Evolutionary conservation across 1,140 invertebrate genomes (phyloP), one percentile per base, ranked within the genome.

Genomic region (Protaetia brevitarsis): DNA sequence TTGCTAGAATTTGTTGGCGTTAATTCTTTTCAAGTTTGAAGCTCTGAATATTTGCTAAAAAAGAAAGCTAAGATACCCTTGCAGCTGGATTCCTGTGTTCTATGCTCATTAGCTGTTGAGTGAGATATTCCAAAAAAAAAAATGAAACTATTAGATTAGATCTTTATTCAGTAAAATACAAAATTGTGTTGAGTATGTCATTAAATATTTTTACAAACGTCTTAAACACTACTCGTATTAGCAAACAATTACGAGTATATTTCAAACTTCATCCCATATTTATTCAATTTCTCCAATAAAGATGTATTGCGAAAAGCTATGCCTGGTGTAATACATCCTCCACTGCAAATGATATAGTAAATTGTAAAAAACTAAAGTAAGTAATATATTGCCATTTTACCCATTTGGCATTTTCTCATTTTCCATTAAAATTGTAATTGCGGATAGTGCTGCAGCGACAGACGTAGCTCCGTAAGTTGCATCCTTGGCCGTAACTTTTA

Each of bases 391-490:
- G n/a, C 57, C 63, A 58, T 29, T 11, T 80, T 79, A 93, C 89
- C 78, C 81, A 31, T 80, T 75, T 0, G 92, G 92, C 80, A 96
- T 85, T 73, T 90, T 90, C 57, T 89, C 81, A 59, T 76, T 79
- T 77, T 97, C 92, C 31, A 86, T 86, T 0, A 97, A 79, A 65
- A 97, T 82, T 10, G 85, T 90, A 51, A 94, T 69, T 0, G 87
- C 95, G 58, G 87, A 82, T 63, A 88, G 82, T 2, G 96, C 73
- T 66, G 94, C 73, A 57, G 83, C 82, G 11, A 84, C 86, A 30
- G 87, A 88, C 1, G 95, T 96, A 0, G 87, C 84, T 4, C 91
- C 88, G 81, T 97, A 98, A 41, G 88, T 94, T 16, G 92, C 88
- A 81, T 95, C 90, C 60, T 72, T 73, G 13, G 85, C 87, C 59